Conservation (phyloP, 2,113 vertebrate species). For the Sialia sialis region DNA sequence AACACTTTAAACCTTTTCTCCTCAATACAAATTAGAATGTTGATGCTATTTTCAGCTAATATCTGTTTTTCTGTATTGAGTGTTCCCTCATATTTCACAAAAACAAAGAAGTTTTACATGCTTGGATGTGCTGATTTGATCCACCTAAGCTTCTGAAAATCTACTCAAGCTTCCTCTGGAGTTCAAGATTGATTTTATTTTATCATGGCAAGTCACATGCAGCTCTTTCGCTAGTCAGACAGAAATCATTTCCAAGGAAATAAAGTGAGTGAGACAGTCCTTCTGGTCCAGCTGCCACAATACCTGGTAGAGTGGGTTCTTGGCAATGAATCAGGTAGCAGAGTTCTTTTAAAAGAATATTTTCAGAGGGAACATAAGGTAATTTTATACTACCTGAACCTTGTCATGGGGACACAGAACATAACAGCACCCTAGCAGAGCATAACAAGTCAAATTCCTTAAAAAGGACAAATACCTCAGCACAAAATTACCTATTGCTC, state of each 20-base stretch:
- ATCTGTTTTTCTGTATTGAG: neutral
- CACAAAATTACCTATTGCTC: neutral
- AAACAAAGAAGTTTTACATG: neutral
- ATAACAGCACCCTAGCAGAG: neutral
- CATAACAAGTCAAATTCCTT: neutral
- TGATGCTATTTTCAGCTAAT: neutral
- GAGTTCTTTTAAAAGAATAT: neutral
- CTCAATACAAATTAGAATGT: neutral
- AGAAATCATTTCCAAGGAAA: neutral
- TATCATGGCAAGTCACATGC: neutral
- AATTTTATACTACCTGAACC: neutral
- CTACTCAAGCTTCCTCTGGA: neutral
- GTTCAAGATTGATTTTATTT: neutral
- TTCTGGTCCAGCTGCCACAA: neutral
- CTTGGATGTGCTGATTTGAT: neutral
- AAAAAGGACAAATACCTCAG: neutral
- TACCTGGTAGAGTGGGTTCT: neutral
- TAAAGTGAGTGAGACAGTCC: neutral
- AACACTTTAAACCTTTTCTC: neutral
- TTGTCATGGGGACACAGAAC: neutral
- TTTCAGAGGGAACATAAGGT: neutral
- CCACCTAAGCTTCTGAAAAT: neutral
- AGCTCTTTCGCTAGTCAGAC: neutral
- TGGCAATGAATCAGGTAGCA: neutral
- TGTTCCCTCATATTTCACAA: neutral